These are phyloP conservation scores for Gila robusta DNA, from an alignment of 2,797 vertebrate genomes.

Conservation along the genomic window DNA sequence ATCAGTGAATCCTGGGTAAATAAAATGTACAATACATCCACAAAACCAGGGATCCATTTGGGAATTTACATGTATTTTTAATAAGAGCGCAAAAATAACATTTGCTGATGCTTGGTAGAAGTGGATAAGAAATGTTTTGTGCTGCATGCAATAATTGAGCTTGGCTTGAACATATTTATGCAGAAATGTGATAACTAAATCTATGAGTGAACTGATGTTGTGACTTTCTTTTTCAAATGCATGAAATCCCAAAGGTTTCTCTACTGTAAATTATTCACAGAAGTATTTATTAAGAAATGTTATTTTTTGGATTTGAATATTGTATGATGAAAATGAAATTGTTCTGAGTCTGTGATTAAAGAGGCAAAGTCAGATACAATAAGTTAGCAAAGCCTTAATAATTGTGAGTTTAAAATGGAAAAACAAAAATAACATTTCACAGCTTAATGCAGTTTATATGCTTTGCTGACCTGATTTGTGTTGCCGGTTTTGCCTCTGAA, in stretches of 20 bases:
- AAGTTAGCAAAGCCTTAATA: not conserved
- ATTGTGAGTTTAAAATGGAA: not conserved
- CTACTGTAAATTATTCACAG: slow-evolving; percentile 32
- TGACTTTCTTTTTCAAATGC: slow-evolving; percentile 24
- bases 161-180: slow-evolving; percentile 67
- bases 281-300: not conserved
- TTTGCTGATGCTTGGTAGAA: slow-evolving; percentile 80
- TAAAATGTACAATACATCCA: slow-evolving; percentile 10
- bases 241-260: slow-evolving; percentile 36
- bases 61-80: slow-evolving; percentile 71
- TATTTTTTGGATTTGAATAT: not conserved
- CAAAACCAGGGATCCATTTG: slow-evolving; percentile 51
- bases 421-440: not conserved
- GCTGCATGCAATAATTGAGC: slow-evolving; percentile 86
- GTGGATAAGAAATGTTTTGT: slow-evolving; percentile 77
- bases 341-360: slow-evolving; percentile 16
- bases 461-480: slow-evolving; percentile 62
- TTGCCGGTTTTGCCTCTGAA: slow-evolving; percentile 70
- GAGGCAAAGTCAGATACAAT: slow-evolving; percentile 10
- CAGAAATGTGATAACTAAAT: slow-evolving; percentile 70
- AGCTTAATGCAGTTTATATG: slow-evolving; percentile 35
- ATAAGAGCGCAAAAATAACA: slow-evolving; percentile 70
- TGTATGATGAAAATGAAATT: slow-evolving; percentile 24
- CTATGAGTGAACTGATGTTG: slow-evolving; percentile 23
- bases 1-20: slow-evolving; percentile 8